Conservation (phyloP, 2,797 vertebrate species). For the Chelon labrosus region DNA sequence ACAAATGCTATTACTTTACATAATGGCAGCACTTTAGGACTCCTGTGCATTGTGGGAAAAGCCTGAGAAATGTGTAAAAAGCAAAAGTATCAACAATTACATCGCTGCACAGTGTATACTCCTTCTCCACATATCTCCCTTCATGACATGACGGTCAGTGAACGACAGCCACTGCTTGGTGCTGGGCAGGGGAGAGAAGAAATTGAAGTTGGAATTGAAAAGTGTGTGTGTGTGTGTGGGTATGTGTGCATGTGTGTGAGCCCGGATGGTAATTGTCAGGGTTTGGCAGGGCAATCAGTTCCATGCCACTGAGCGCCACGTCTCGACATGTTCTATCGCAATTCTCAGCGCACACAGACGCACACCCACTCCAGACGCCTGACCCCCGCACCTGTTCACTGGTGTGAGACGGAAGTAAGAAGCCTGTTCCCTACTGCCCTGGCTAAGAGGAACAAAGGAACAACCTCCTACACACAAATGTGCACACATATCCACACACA, state of each 20-base stretch:
- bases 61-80: not conserved
- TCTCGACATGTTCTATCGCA: slow-evolving; percentile 74
- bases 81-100: not conserved
- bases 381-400: slow-evolving; percentile 70
- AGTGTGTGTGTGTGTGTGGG: not conserved
- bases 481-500: slow-evolving; percentile 11
- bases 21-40: not conserved
- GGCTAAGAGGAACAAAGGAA: slow-evolving; percentile 63
- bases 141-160: slow-evolving; percentile 32
- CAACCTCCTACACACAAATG: slow-evolving; percentile 6
- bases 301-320: slow-evolving; percentile 71
- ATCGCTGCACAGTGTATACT: not conserved
- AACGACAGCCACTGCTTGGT: slow-evolving; percentile 24
- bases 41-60: not conserved
- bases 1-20: not conserved
- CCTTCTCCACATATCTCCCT: slow-evolving; percentile 19
- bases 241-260: slow-evolving; percentile 14
- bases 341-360: slow-evolving; percentile 41
- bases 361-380: slow-evolving; percentile 43
- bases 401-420: slow-evolving; percentile 75
- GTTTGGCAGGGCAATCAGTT: slow-evolving; percentile 80
- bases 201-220: slow-evolving; percentile 40
- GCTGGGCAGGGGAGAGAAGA: slow-evolving; percentile 5
- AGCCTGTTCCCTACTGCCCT: slow-evolving; percentile 69
- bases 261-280: slow-evolving; percentile 67